phyloP scores from a whole-genome alignment of 2,888 invertebrate species.

The Aleiodes testaceus region DNA sequence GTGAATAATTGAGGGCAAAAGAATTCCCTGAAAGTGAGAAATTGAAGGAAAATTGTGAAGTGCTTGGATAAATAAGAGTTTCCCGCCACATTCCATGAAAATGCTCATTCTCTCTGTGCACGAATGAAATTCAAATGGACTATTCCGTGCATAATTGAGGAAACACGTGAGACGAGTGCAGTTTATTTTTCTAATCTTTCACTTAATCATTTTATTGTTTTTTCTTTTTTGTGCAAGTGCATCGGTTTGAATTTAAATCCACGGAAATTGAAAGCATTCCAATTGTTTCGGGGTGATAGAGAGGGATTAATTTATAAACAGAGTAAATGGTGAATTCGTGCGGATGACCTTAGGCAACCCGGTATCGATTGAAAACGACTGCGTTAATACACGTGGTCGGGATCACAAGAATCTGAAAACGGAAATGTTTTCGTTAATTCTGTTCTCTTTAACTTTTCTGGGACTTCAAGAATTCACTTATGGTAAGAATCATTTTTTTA shows the following conservation, averaged over 20 bases:
- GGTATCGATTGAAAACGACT: conserved; percentile 45
- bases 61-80: conserved; percentile 9
- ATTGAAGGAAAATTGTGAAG: conserved; percentile 1
- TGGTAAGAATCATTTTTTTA: conserved; percentile 54
- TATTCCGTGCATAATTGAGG: background rate
- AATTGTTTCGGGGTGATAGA: background rate
- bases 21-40: background rate
- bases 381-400: conserved; percentile 58
- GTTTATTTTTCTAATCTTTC: background rate
- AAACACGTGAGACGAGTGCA: conserved; percentile 4
- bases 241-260: background rate
- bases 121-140: conserved; percentile 12
- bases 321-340: conserved; percentile 46
- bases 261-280: too few species aligned
- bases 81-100: background rate
- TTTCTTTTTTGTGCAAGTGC: background rate
- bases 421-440: conserved; percentile 59
- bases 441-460: conserved; percentile 53
- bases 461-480: conserved; percentile 52
- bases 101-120: background rate
- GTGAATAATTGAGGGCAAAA: conserved; percentile 1
- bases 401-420: conserved; percentile 52
- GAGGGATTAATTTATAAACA: conserved; percentile 3
- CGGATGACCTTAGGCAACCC: conserved; percentile 48
- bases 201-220: background rate